Evolutionary conservation across 92 coral and sea anemone genomes (phyloP).

Genomic region (Desmophyllum pertusum): DNA sequence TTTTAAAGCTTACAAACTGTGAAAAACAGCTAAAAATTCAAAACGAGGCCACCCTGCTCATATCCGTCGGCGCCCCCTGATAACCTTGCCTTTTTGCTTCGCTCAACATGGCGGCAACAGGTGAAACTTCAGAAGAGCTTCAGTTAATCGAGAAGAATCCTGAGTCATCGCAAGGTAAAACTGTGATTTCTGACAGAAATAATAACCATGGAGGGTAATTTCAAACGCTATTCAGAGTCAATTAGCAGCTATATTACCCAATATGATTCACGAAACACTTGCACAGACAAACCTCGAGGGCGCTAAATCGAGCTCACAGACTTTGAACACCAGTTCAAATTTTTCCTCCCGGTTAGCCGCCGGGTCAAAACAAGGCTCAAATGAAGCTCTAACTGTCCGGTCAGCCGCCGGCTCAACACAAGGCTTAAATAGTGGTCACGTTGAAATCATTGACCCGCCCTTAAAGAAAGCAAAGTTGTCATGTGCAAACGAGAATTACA

Average conservation of each 20-base stretch:
- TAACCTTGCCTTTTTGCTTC: neutral
- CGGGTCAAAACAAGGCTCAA: constrained; percentile 22
- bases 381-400: constrained; percentile 11
- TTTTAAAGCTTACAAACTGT: neutral
- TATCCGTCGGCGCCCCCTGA: neutral
- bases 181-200: neutral
- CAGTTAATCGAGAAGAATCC: constrained; percentile 4
- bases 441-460: constrained; percentile 23
- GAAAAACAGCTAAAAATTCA: constrained; percentile 2
- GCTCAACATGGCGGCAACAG: constrained; percentile 9
- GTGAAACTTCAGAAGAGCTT: neutral
- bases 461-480: constrained; percentile 25
- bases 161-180: constrained; percentile 25
- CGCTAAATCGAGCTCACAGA: constrained; percentile 23
- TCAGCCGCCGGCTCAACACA: constrained; percentile 35
- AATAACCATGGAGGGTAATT: constrained; percentile 7
- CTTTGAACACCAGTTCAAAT: constrained; percentile 30
- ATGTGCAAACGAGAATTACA: constrained; percentile 9
- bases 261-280: constrained; percentile 21
- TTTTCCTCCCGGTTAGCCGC: constrained; percentile 25
- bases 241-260: constrained; percentile 4
- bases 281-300: constrained; percentile 30
- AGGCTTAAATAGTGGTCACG: constrained; percentile 17
- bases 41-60: constrained; percentile 24
- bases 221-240: constrained; percentile 16